phyloP scores from a whole-genome alignment of 2,888 invertebrate genomes.

The Heliconius ismenius region DNA sequence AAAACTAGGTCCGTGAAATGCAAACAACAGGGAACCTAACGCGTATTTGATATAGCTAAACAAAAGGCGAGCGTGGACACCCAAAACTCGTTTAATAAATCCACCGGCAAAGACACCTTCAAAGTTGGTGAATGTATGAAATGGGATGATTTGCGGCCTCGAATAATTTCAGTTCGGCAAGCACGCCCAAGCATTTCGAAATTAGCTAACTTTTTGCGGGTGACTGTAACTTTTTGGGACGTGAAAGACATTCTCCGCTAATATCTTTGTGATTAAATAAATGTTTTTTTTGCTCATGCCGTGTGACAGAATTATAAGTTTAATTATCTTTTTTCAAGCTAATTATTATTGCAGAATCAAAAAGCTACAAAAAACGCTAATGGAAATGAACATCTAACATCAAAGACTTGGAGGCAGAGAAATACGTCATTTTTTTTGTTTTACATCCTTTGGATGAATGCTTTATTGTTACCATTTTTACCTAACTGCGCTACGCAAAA shows the following conservation, averaged over 20 bases:
- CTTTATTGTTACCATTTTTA: too few species aligned
- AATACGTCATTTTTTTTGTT: background rate
- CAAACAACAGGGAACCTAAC: slow-evolving; percentile 4
- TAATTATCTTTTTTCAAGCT: background rate
- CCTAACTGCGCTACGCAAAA: too few species aligned
- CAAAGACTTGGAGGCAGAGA: background rate
- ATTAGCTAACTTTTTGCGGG: slow-evolving; percentile 41
- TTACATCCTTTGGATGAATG: background rate
- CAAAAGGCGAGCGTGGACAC: slow-evolving; percentile 34
- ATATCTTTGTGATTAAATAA: background rate
- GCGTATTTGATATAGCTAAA: slow-evolving; percentile 32
- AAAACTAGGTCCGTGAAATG: background rate
- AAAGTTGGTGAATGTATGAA: slow-evolving; percentile 43
- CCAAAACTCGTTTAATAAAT: slow-evolving; percentile 38
- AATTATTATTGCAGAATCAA: background rate
- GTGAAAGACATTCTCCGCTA: slow-evolving; percentile 23
- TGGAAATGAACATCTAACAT: background rate
- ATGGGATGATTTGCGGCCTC: slow-evolving; percentile 36
- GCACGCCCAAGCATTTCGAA: slow-evolving; percentile 34
- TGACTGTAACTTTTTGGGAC: slow-evolving; percentile 30
- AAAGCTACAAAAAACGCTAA: background rate
- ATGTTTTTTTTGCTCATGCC: background rate
- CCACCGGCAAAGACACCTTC: slow-evolving; percentile 41
- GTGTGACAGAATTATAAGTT: background rate
- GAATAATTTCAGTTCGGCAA: slow-evolving; percentile 38